phyloP scores from a whole-genome alignment of 2,888 invertebrate species.

The Hipparchia sbordonii region DNA sequence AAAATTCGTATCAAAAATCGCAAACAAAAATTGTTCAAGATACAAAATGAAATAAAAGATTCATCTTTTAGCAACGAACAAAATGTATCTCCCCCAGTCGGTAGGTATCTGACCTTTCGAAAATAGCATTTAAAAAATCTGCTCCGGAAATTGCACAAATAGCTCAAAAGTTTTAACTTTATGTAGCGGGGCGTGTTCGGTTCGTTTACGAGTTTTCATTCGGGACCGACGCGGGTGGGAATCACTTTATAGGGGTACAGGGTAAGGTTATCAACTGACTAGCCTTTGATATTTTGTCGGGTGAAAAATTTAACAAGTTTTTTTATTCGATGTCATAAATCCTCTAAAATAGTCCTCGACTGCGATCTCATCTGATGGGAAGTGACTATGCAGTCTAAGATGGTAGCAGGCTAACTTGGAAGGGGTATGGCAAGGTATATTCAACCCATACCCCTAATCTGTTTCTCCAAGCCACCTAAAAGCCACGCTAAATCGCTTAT shows the following conservation, averaged over 20 bases:
- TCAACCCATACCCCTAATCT: too few relatives aligned
- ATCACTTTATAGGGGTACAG: conserved; percentile 18
- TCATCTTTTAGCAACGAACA: not conserved
- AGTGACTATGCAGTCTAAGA: too few relatives aligned
- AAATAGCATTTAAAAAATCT: conserved; percentile 11
- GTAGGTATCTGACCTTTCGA: conserved; percentile 3
- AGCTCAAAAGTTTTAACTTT: conserved; percentile 29
- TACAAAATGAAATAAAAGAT: not conserved
- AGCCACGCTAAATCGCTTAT: too few relatives aligned
- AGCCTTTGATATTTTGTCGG: conserved; percentile 16
- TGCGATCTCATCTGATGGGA: too few relatives aligned
- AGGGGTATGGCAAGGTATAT: too few relatives aligned
- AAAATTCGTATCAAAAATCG: too few relatives aligned
- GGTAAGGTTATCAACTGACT: conserved; percentile 16
- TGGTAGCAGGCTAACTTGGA: too few relatives aligned
- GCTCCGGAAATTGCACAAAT: conserved; percentile 20
- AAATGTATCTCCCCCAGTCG: not conserved
- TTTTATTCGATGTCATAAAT: too few relatives aligned
- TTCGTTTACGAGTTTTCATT: conserved; percentile 20
- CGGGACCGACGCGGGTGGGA: conserved; percentile 3
- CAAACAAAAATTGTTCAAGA: too few relatives aligned
- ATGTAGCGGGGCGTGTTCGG: conserved; percentile 19
- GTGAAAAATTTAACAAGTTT: not conserved
- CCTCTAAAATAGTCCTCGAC: too few relatives aligned
- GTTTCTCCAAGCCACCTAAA: too few relatives aligned